Percentiles rank a stretch among this genome's conserved stretches.
Conservation (phyloP, 2,797 vertebrate genomes). For the Lutjanus campechanus region DNA sequence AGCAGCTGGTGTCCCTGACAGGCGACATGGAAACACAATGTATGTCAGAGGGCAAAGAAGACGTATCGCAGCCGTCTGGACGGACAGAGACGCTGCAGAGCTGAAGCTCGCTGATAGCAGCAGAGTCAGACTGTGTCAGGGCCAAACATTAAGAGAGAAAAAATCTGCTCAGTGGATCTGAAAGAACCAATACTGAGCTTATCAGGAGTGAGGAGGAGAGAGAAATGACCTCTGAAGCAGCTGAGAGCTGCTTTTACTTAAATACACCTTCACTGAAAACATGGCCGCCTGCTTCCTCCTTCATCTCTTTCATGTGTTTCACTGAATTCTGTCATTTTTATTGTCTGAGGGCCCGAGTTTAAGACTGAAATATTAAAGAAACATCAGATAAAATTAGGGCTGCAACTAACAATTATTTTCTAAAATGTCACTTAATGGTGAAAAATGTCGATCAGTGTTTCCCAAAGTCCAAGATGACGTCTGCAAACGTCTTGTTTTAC, state of each 20-base stretch:
- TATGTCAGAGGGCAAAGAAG: constrained; percentile 44
- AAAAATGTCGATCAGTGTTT: no score
- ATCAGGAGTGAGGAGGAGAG: background rate
- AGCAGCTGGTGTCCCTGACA: constrained; percentile 48
- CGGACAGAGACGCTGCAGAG: background rate
- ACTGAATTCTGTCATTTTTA: background rate
- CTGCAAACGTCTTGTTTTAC: no score
- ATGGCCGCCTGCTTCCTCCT: background rate
- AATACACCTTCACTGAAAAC: background rate
- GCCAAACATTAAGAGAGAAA: background rate
- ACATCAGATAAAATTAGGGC: no score
- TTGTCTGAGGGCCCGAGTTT: background rate
- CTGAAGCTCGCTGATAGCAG: background rate
- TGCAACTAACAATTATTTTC: no score
- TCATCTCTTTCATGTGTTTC: background rate
- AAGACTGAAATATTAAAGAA: no score
- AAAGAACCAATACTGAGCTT: background rate
- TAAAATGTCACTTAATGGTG: no score
- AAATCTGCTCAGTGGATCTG: background rate
- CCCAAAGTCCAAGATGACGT: no score
- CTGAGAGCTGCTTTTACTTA: background rate
- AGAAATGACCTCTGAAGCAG: background rate
- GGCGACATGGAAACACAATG: constrained; percentile 45
- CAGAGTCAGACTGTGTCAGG: background rate
- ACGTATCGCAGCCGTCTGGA: background rate